Base-by-base conservation (phyloP, 1,140 invertebrate species). In the Brachionus rotundiformis region DNA sequence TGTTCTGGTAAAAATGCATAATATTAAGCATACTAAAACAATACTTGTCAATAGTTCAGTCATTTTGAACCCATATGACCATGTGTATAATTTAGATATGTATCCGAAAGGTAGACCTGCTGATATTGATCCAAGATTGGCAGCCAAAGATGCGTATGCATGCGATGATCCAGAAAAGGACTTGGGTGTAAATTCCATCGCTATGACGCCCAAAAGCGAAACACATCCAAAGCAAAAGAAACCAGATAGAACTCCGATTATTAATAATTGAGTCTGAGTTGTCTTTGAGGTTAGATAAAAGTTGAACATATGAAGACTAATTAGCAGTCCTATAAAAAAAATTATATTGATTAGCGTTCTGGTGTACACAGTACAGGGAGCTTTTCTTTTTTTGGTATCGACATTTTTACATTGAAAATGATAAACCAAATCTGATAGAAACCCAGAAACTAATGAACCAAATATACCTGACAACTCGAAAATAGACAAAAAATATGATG, bases 101-200 rank as follows among this genome's bases (percentile, higher is more conserved):
- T 36, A 36, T 27, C 47, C 76, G 36, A 79, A 79, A 41, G 76
- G 76, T 13, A 79, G 6, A 19, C 76, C 76, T 13, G 76, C 76
- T 8, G 47, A 41, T 19, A 79, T 79, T 0, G 76, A 33, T 11
- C 76, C 76, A 8, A 79, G 7, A 59, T 79, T 79, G 23, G 76
- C 76, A 16, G 59, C 47, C 36, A 79, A 59, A 19, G 76, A 36
- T 5, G 76, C 76, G 11, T 39, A 39, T 8, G 76, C 76, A 41
- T 79, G 76, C 10, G 76, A 59, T n/a, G 76, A 59, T 11, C 47
- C 76, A 7, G 76, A 79, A 33, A 79, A 79, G 11, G 47, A 59
- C 31, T 63, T 79, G 10, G 47, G 47, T 27, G 47, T 63, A 59
- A 79, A 79, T 59, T 79, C 76, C 76, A 79, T 79, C 27, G 76